Percentiles rank a stretch among this genome's conserved stretches.
phyloP scores from a whole-genome alignment of 2,797 vertebrate genomes.

The Artibeus lituratus region DNA sequence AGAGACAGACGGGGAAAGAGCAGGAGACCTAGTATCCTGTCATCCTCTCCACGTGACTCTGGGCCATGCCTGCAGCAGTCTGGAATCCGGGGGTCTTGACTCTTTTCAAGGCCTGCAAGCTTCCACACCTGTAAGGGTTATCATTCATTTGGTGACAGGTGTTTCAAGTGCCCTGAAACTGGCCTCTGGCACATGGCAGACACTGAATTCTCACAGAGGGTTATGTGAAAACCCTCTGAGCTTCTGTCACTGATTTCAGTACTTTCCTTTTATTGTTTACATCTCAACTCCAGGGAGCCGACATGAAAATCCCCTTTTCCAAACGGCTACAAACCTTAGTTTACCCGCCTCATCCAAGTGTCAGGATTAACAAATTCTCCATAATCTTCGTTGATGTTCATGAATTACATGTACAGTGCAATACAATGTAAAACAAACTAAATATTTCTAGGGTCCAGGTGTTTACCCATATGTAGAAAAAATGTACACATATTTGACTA shows the following conservation, averaged over 20 bases:
- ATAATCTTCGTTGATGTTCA: background rate
- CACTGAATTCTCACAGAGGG: background rate
- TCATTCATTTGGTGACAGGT: background rate
- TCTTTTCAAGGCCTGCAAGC: background rate
- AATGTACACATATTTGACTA: background rate
- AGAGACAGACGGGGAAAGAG: background rate
- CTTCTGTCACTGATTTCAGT: background rate
- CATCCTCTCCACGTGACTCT: background rate
- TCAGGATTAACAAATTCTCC: background rate
- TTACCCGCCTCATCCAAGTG: background rate
- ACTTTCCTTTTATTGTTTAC: background rate
- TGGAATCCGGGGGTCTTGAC: background rate
- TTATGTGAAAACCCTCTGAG: background rate
- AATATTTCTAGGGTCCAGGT: constrained; percentile 19
- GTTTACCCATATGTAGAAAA: background rate
- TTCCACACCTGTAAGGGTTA: background rate
- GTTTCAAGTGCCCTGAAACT: background rate
- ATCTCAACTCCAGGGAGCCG: background rate
- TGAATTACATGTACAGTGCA: background rate
- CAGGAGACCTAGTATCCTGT: background rate
- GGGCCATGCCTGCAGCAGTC: background rate
- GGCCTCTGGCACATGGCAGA: background rate
- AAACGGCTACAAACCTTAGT: background rate
- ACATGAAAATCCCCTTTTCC: background rate
- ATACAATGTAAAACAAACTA: background rate